These are phyloP conservation scores for Trissoscelio sp. DNA, from an alignment of 2,888 invertebrate genomes.

Conservation along the genomic window DNA sequence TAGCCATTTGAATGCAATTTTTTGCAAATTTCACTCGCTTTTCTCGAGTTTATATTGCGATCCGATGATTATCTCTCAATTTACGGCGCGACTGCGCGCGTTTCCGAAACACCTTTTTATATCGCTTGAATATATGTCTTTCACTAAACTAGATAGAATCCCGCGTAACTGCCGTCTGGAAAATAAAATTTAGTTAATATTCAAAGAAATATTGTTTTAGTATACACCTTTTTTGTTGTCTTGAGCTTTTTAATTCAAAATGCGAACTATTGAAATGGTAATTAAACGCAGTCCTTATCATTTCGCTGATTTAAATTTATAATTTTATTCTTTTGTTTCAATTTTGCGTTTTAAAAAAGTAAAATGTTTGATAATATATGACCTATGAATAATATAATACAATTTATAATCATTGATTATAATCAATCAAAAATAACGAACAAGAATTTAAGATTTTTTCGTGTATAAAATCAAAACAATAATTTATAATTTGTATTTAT, in stretches of 20 bases:
- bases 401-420: too few relatives aligned
- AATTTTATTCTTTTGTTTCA: background rate
- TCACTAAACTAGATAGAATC: constrained; percentile 51
- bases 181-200: constrained; percentile 47
- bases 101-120: constrained; percentile 63
- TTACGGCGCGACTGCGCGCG: constrained; percentile 50
- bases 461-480: too few relatives aligned
- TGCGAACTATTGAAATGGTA: constrained; percentile 6
- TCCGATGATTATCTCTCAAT: constrained; percentile 57
- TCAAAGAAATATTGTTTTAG: constrained; percentile 25
- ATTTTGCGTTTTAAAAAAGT: background rate
- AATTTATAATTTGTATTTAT: too few relatives aligned
- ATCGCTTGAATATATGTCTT: constrained; percentile 50
- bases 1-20: constrained; percentile 40
- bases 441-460: too few relatives aligned
- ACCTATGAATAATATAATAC: too few relatives aligned
- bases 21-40: constrained; percentile 56
- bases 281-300: constrained; percentile 16
- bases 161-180: constrained; percentile 19
- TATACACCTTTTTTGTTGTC: background rate
- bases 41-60: constrained; percentile 53
- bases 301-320: constrained; percentile 14
- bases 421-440: too few relatives aligned
- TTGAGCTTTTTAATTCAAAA: constrained; percentile 15
- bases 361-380: background rate